phyloP scores from a whole-genome alignment of 2,888 invertebrate species.

The Cistogaster globosa region DNA sequence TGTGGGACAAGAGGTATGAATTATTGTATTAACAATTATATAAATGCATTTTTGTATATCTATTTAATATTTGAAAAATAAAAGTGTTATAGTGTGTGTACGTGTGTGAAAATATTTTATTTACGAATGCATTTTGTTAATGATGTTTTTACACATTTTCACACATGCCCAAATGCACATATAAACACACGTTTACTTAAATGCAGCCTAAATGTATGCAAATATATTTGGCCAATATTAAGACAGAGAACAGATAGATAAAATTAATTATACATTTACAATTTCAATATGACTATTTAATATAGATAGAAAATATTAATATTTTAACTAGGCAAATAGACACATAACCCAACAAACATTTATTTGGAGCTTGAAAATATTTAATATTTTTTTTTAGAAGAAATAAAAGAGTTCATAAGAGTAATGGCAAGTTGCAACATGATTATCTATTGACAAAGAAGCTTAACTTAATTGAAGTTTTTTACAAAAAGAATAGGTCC shows the following conservation, averaged over 20 bases:
- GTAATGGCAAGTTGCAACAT: too few species aligned
- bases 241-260: constrained; percentile 48
- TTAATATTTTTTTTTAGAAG: too few species aligned
- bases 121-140: constrained; percentile 64
- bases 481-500: too few species aligned
- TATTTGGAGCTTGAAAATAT: not conserved
- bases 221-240: constrained; percentile 34
- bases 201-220: constrained; percentile 46
- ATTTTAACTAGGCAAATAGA: constrained; percentile 6
- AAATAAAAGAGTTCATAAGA: too few species aligned
- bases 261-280: constrained; percentile 64
- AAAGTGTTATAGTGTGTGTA: constrained; percentile 49
- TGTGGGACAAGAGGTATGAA: constrained; percentile 34
- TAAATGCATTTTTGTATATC: constrained; percentile 44
- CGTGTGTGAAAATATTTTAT: constrained; percentile 55
- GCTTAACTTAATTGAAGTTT: too few species aligned
- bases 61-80: constrained; percentile 45
- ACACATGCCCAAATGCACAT: constrained; percentile 40
- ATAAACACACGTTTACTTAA: not conserved
- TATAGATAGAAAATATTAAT: constrained; percentile 51
- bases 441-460: too few species aligned
- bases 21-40: constrained; percentile 52
- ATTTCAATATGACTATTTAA: constrained; percentile 61
- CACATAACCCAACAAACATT: constrained; percentile 20
- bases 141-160: constrained; percentile 59